Conservation (phyloP, 92 coral and sea anemone species). For the Heliopora coerulea region DNA sequence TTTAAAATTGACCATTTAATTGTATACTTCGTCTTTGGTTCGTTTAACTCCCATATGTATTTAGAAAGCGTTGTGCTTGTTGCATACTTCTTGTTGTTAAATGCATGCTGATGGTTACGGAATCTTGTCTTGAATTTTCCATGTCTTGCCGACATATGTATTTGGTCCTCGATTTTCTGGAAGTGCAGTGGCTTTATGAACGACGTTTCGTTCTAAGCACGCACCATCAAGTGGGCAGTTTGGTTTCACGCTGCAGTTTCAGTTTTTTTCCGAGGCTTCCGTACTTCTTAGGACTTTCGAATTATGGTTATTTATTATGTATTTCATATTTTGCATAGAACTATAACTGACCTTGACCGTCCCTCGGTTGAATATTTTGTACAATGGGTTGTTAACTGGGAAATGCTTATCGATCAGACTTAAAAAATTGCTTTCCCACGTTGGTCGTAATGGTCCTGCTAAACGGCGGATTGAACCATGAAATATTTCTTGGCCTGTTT, state of each 20-base stretch:
- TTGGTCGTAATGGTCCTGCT: too few relatives aligned
- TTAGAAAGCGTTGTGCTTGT: conserved; percentile 31
- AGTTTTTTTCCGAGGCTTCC: conserved; percentile 26
- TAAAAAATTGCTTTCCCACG: too few relatives aligned
- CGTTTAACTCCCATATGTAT: conserved; percentile 43
- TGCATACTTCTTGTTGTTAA: conserved; percentile 33
- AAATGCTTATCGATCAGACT: too few relatives aligned
- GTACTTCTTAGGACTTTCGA: conserved; percentile 2
- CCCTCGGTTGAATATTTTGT: too few relatives aligned
- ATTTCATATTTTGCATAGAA: too few relatives aligned
- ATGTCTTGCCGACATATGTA: conserved; percentile 26
- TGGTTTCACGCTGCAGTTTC: conserved; percentile 13
- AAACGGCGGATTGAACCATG: too few relatives aligned
- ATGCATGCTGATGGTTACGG: conserved; percentile 35
- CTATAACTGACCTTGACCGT: too few relatives aligned
- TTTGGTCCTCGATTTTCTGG: too few relatives aligned
- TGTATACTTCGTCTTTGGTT: background rate
- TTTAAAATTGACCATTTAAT: conserved; percentile 33
- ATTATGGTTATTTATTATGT: conserved; percentile 7
- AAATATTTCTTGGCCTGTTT: too few relatives aligned
- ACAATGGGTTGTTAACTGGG: too few relatives aligned
- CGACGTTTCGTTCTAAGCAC: conserved; percentile 19
- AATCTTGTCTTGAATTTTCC: conserved; percentile 39
- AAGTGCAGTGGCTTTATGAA: conserved; percentile 31
- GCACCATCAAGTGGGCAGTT: conserved; percentile 33